phyloP scores from a whole-genome alignment of 2,888 invertebrate species.

The Cosmia pyralina region DNA sequence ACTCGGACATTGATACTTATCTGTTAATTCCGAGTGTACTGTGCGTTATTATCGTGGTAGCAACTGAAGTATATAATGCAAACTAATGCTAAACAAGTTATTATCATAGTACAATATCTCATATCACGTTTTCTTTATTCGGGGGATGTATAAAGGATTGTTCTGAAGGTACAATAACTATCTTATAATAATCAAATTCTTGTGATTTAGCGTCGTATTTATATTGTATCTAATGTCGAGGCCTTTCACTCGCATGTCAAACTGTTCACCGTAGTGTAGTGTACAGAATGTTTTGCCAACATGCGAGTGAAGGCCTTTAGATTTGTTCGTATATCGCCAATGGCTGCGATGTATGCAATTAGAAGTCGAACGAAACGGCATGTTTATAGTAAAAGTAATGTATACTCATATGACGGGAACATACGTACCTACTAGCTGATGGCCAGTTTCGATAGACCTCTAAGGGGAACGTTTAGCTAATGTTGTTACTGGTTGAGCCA shows the following conservation, averaged over 20 bases:
- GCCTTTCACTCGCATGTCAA: constrained; percentile 53
- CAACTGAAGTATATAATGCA: constrained; percentile 39
- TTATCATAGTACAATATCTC: constrained; percentile 78
- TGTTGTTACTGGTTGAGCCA: constrained; percentile 61
- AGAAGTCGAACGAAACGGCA: constrained; percentile 48
- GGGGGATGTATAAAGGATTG: constrained; percentile 65
- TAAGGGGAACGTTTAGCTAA: constrained; percentile 44
- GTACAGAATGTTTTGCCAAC: constrained; percentile 43
- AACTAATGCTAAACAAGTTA: constrained; percentile 39
- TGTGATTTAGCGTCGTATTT: constrained; percentile 80
- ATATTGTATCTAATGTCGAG: constrained; percentile 63
- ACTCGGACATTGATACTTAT: constrained; percentile 11
- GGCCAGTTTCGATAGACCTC: constrained; percentile 42
- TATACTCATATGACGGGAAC: constrained; percentile 41
- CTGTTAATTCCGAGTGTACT: constrained; percentile 30
- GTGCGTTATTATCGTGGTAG: constrained; percentile 48
- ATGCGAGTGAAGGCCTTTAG: constrained; percentile 36
- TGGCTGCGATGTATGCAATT: constrained; percentile 45
- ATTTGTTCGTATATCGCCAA: constrained; percentile 45
- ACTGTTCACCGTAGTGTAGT: constrained; percentile 48
- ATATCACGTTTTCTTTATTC: constrained; percentile 74
- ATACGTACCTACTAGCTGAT: constrained; percentile 29
- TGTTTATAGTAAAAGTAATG: constrained; percentile 25
- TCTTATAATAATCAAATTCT: constrained; percentile 75
- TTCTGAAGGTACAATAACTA: constrained; percentile 79